Conservation (phyloP, 2,113 vertebrate genomes). For the Hypocryptadius cinnamomeus region DNA sequence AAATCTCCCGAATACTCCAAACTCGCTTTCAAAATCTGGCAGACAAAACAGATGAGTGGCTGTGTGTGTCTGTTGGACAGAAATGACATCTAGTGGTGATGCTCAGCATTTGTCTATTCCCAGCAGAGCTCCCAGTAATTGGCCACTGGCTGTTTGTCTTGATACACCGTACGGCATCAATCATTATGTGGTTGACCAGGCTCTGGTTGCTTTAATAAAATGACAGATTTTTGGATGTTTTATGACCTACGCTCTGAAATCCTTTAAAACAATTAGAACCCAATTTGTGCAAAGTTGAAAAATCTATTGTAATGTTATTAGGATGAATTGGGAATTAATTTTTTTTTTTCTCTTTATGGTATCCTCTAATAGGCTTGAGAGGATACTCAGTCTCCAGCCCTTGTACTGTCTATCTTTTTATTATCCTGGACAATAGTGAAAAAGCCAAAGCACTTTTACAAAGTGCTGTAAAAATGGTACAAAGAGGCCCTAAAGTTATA, state of each 20-base stretch:
- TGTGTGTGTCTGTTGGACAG: background rate
- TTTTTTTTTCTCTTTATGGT: conserved; percentile 14
- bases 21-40: background rate
- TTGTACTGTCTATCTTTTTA: conserved; percentile 36
- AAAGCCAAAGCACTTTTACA: conserved; percentile 22
- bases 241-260: background rate
- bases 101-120: background rate
- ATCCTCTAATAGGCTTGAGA: background rate
- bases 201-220: background rate
- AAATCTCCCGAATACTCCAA: background rate
- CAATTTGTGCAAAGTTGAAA: background rate
- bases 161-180: background rate
- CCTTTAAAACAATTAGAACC: conserved; percentile 23
- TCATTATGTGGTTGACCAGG: background rate
- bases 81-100: conserved; percentile 67
- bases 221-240: background rate
- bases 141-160: background rate
- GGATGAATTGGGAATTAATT: background rate
- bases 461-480: conserved; percentile 39
- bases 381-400: background rate
- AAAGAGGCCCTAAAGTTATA: conserved; percentile 37
- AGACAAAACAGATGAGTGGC: background rate
- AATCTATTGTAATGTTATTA: conserved; percentile 33
- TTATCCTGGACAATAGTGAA: conserved; percentile 35
- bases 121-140: background rate